These are phyloP conservation scores for Ptychochromis oligacanthus DNA, from an alignment of 2,113 vertebrate species.

Conservation along the genomic window DNA sequence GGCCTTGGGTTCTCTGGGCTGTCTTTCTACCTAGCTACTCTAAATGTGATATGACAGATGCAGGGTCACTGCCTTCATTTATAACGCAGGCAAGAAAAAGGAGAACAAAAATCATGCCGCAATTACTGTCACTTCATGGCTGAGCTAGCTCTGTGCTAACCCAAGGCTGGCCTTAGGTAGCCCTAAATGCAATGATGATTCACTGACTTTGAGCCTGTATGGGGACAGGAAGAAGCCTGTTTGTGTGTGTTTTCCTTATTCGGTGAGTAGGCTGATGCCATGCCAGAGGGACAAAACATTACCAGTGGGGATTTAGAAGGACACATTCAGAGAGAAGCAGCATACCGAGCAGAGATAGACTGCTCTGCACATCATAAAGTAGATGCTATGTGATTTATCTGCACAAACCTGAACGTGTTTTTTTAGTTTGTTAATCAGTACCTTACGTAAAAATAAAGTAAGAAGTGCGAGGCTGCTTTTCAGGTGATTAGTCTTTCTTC, in stretches of 20 bases:
- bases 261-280: slow-evolving; percentile 8
- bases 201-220: slow-evolving; percentile 46
- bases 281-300: slow-evolving; percentile 24
- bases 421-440: slow-evolving; percentile 28
- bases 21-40: slow-evolving; percentile 9
- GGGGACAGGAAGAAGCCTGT: slow-evolving; percentile 3
- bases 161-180: slow-evolving; percentile 46
- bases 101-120: slow-evolving; percentile 29
- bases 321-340: slow-evolving; percentile 15
- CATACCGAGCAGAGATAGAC: background rate
- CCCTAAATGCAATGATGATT: slow-evolving; percentile 50
- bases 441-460: slow-evolving; percentile 56
- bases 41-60: slow-evolving; percentile 60
- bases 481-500: slow-evolving; percentile 66
- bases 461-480: slow-evolving; percentile 52
- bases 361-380: slow-evolving; percentile 9
- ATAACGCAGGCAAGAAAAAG: slow-evolving; percentile 36
- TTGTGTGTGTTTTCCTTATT: slow-evolving; percentile 13
- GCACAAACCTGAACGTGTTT: background rate
- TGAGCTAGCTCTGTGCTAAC: slow-evolving; percentile 26
- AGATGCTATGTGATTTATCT: background rate
- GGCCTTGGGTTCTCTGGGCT: slow-evolving; percentile 14
- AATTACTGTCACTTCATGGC: slow-evolving; percentile 52
- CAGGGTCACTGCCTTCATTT: slow-evolving; percentile 54
- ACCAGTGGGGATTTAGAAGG: slow-evolving; percentile 29